Evolutionary conservation across 2,113 vertebrate genomes (phyloP), one percentile per base, ranked within the genome.

Genomic region (Progne subis): DNA sequence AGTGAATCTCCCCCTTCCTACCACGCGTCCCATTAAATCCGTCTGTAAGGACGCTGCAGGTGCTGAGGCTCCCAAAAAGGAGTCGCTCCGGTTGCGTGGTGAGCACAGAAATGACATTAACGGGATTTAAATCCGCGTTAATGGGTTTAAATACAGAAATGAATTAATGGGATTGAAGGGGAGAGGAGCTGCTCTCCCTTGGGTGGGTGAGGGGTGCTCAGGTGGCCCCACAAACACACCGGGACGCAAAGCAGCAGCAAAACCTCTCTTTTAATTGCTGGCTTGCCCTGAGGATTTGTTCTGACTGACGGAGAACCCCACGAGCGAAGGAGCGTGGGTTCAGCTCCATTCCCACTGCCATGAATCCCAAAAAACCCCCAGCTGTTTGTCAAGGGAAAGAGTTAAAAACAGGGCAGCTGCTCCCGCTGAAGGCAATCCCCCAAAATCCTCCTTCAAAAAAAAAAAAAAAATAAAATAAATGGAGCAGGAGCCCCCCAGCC

Each of bases 281-380:
- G 89, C 56, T 43, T 92, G 95, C 92, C 97, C 97, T 96, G 97
- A 97, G 98, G 97, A 89, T 94, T 95, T 88, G 80, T 71, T 94
- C 76, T 92, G 95, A 88, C 70, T 47, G 91, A 91, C 49, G 53
- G 31, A 92, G 29, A 94, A 88, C 80, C 92, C 47, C n/a, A 5
- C 7, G 2, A 12, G 82, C 6, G 4, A 31, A 60, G 63, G 86
- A 79, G 28, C 2, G 0, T 1, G 60, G 53, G 56, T 15, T 53
- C 61, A n/a, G 55, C 71, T 63, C 13, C 0, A 4, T 43, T 28
- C 89, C 74, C 21, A 2, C 32, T 4, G 37, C 75, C 4, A 23
- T 16, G 20, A 74, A 39, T 16, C 28, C 39, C 47, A 28, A 55
- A 15, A 74, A 71, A 5, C 50, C 86, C 77, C 61, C 69, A 53